Conservation (phyloP, 2,888 invertebrate species). For the Drosophila borborema region DNA sequence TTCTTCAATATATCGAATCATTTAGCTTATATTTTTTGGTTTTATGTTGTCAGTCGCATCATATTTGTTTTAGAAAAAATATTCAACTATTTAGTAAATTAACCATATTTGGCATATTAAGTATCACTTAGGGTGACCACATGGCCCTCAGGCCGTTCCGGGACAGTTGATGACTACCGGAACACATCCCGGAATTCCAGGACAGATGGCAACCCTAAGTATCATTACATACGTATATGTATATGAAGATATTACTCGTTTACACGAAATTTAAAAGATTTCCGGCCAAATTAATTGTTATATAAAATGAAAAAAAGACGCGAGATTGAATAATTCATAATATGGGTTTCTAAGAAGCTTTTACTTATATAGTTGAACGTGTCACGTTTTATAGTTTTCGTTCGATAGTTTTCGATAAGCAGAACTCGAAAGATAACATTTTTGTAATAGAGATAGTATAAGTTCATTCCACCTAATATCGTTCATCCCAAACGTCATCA, state of each 20-base stretch:
- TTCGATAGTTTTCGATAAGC: background rate
- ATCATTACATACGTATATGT: too few species aligned
- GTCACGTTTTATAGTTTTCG: background rate
- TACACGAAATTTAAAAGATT: background rate
- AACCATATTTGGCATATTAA: too few species aligned
- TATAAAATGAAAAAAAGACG: background rate
- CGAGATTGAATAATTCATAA: background rate
- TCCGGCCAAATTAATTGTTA: background rate
- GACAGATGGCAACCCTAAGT: too few species aligned
- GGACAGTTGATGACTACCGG: too few species aligned
- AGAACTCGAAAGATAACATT: background rate
- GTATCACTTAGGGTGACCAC: too few species aligned
- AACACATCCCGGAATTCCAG: too few species aligned
- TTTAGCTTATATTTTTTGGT: background rate
- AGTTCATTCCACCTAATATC: background rate
- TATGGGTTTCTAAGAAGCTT: background rate
- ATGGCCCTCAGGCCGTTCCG: too few species aligned
- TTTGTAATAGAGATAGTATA: background rate
- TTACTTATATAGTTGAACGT: background rate
- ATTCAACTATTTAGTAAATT: too few species aligned
- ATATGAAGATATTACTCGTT: background rate
- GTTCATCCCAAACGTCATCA: slow-evolving; percentile 42
- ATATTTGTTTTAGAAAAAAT: too few species aligned
- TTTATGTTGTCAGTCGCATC: too few species aligned
- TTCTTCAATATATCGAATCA: background rate